Base-by-base conservation (phyloP, 2,888 invertebrate genomes). In the Xestia xanthographa region DNA sequence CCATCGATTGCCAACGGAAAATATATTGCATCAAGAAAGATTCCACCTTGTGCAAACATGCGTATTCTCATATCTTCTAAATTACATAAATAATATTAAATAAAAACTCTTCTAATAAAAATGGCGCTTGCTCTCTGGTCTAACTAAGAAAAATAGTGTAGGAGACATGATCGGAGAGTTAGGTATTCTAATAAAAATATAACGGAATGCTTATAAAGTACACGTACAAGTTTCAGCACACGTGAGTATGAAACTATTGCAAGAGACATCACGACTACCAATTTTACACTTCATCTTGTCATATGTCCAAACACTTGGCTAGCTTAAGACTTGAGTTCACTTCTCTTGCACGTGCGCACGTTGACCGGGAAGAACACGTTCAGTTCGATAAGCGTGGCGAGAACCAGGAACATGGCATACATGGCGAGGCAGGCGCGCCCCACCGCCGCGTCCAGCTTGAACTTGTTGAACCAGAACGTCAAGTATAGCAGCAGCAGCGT, bases 321-420 rank as follows among this genome's bases (percentile, higher is more conserved):
- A 78, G 75, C 80, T 90, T 95, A 95, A 88, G 92, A 92, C 83
- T 93, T 94, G 79, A 95, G 92, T 92, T 96, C 95, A 88, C 90
- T 93, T 92, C 97, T 97, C 92, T 97, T 97, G 95, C 99, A 99
- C 81, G 98, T 98, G 87, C 98, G 98, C 88, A 98, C 97, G 96
- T 99, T 99, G 89, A 99, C 98, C 90, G 98, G 98, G 97, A 98
- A 99, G 97, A 99, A 99, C 85, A 98, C 98, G 95, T 99, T 99
- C 91, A 99, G 97, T 97, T 99, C 99, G 91, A 99, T 99, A 89
- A 99, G 97, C 84, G 98, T 98, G 73, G 99, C 98, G 86, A 99
- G 97, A 72, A 98, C 97, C 83, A 99, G 97, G 93, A 99, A 99
- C 88, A 98, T 97, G 80, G 98, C 98, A 95, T 99, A 99, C 97